Evolutionary conservation across 2,797 vertebrate species (phyloP).

Genomic region (Tenualosa thibaudeaui): DNA sequence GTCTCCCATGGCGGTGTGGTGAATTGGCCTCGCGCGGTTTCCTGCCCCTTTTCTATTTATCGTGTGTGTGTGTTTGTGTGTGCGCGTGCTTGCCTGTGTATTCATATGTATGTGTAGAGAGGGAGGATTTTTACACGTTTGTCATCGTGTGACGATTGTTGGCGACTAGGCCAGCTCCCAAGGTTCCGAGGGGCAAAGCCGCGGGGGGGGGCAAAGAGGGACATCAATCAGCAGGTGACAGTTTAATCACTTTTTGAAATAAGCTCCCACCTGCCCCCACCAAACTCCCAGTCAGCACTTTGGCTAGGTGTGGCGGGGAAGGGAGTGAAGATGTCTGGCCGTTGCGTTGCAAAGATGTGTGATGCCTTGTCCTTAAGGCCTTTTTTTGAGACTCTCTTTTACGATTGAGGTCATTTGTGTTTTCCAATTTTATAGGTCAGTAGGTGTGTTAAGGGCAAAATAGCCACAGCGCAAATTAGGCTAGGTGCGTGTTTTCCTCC

Average conservation of each 20-base stretch:
- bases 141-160: background rate
- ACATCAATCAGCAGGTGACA: slow-evolving; percentile 9
- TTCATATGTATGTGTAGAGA: background rate
- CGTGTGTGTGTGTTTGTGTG: background rate
- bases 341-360: background rate
- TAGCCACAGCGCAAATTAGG: background rate
- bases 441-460: background rate
- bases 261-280: background rate
- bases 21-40: background rate
- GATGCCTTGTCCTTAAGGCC: background rate
- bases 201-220: background rate
- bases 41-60: background rate
- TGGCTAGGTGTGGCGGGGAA: background rate
- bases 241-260: background rate
- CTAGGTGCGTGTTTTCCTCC: background rate
- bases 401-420: background rate
- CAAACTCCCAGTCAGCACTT: background rate
- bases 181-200: background rate
- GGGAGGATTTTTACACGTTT: background rate
- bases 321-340: background rate
- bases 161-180: background rate
- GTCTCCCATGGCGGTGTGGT: background rate
- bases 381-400: background rate
- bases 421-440: slow-evolving; percentile 21
- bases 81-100: background rate